Conservation (phyloP, 2,797 vertebrate species). For the Poecilia wingei region DNA sequence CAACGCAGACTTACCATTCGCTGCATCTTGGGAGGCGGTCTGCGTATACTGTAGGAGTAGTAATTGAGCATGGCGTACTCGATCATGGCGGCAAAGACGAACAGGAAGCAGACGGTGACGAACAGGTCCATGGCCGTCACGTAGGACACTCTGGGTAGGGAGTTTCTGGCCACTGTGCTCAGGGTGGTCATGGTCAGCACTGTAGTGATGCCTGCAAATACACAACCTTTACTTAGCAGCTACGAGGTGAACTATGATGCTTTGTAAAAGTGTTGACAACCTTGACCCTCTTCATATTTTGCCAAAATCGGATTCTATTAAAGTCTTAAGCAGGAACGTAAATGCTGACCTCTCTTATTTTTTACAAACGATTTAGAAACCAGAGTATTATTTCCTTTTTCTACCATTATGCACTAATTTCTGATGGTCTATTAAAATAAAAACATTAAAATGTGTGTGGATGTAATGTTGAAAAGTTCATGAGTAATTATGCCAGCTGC, state of each 20-base stretch:
- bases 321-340: not conserved
- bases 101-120: conserved; percentile 96
- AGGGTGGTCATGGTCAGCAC: conserved; percentile 97
- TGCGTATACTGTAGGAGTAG: conserved; percentile 87
- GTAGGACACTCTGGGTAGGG: conserved; percentile 93
- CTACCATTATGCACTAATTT: not conserved
- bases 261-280: not conserved
- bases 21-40: conserved; percentile 86
- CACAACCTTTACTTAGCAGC: not conserved
- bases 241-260: not conserved
- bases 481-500: not conserved
- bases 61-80: conserved; percentile 98
- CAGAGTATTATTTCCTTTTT: not conserved
- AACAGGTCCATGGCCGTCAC: conserved; percentile 98
- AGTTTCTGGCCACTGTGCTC: conserved; percentile 95
- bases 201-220: conserved; percentile 90
- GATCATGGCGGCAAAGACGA: conserved; percentile 96
- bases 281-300: not conserved
- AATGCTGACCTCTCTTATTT: not conserved
- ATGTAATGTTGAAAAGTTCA: not conserved
- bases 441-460: not conserved
- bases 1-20: conserved; percentile 75
- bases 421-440: not conserved
- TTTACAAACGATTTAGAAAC: conserved; percentile 2
- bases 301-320: not conserved